Conservation (phyloP, 2,797 vertebrate genomes). For the Ctenosaura bakeri region DNA sequence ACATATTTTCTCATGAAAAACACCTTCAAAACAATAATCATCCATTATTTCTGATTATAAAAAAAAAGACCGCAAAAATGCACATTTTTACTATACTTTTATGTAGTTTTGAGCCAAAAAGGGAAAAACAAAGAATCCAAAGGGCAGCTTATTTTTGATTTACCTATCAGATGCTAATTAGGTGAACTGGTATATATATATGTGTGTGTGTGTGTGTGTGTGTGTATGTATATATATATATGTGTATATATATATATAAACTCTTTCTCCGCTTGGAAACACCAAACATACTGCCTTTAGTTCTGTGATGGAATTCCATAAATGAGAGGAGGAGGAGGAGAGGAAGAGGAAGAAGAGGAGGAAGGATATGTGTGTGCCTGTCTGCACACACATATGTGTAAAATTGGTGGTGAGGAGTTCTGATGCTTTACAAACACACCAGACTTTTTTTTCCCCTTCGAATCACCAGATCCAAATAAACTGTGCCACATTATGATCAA, state of each 20-base stretch:
- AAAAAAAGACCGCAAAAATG: background rate
- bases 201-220: too few species aligned
- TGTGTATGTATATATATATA: too few species aligned
- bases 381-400: background rate
- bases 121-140: background rate
- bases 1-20: background rate
- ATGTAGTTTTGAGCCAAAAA: background rate
- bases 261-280: background rate
- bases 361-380: background rate
- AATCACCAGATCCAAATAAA: slow-evolving; percentile 27
- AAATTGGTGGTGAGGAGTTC: background rate
- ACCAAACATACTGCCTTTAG: background rate
- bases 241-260: too few species aligned
- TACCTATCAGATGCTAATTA: background rate
- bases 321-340: background rate
- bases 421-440: background rate
- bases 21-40: background rate
- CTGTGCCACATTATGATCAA: slow-evolving; percentile 47
- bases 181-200: background rate
- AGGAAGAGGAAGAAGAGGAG: too few species aligned
- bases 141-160: background rate
- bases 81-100: background rate
- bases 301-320: background rate
- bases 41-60: background rate
- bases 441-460: background rate